These are phyloP conservation scores for Tarsius wallacei DNA, from an alignment of 2,797 vertebrate species.

Conservation along the genomic window DNA sequence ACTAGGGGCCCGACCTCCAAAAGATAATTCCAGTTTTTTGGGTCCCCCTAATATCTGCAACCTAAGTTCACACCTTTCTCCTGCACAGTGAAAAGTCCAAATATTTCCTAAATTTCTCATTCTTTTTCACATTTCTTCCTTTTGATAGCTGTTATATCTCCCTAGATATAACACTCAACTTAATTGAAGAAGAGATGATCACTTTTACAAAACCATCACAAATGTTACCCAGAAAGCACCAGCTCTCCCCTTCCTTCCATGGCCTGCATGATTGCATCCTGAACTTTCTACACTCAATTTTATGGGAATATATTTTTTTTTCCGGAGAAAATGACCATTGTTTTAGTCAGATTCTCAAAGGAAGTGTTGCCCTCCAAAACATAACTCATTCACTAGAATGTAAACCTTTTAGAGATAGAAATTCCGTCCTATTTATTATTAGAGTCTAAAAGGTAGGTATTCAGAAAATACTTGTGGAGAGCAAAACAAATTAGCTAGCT, in stretches of 20 bases:
- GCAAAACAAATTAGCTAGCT: not conserved
- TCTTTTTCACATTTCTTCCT: not conserved
- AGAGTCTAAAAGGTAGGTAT: not conserved
- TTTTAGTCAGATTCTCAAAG: not conserved
- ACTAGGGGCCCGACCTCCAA: too few relatives aligned
- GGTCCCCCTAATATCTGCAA: not conserved
- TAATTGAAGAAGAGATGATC: not conserved
- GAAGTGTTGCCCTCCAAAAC: not conserved
- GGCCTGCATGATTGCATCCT: not conserved
- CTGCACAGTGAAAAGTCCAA: not conserved
- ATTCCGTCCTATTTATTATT: not conserved
- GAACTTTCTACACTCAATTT: not conserved
- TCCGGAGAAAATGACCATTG: not conserved
- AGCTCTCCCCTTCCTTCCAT: not conserved
- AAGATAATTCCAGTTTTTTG: too few relatives aligned
- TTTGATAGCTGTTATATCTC: not conserved
- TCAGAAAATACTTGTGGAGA: constrained; percentile 29
- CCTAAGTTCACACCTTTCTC: not conserved
- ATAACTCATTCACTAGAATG: not conserved
- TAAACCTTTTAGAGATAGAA: constrained; percentile 13
- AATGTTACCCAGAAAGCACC: not conserved
- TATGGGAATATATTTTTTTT: not conserved
- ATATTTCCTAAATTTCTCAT: not conserved
- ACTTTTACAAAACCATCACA: constrained; percentile 47
- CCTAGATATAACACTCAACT: not conserved